A percentile compares a stretch with the other conserved stretches of the same genome.
Evolutionary conservation across 2,797 vertebrate species (phyloP).

Genomic region (Lateolabrax maculatus): DNA sequence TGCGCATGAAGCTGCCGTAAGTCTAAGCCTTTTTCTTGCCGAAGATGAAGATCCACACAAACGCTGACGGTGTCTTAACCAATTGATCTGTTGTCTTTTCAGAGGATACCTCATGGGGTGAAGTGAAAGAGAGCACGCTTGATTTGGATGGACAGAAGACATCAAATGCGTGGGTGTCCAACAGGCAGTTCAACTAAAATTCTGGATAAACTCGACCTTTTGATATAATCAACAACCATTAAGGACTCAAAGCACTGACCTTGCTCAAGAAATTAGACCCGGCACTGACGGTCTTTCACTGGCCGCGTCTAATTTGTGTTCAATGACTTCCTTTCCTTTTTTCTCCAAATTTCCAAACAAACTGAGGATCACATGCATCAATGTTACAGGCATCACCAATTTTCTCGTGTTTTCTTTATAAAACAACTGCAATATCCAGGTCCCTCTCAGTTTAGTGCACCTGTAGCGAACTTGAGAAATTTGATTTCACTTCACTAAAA

Average conservation of each 20-base stretch:
- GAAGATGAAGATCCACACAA: too few species aligned
- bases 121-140: constrained; percentile 28
- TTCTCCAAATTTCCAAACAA: neutral
- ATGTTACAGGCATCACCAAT: neutral
- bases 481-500: neutral
- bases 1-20: constrained; percentile 99
- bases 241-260: constrained; percentile 61
- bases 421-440: neutral
- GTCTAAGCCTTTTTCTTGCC: constrained; percentile 61
- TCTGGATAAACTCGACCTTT: constrained; percentile 24
- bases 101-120: constrained; percentile 99
- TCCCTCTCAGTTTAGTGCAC: neutral
- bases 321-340: constrained; percentile 33
- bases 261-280: constrained; percentile 36
- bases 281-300: constrained; percentile 23
- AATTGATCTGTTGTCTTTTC: constrained; percentile 58
- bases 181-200: constrained; percentile 25
- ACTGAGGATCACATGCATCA: neutral
- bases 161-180: neutral
- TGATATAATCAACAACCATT: constrained; percentile 28
- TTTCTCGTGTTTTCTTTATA: neutral
- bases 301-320: constrained; percentile 23
- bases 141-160: constrained; percentile 30
- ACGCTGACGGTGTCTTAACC: neutral
- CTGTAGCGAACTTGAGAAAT: neutral